These are phyloP conservation scores for Genyomyrus donnyi DNA, from an alignment of 2,113 vertebrate genomes.

Conservation along the genomic window DNA sequence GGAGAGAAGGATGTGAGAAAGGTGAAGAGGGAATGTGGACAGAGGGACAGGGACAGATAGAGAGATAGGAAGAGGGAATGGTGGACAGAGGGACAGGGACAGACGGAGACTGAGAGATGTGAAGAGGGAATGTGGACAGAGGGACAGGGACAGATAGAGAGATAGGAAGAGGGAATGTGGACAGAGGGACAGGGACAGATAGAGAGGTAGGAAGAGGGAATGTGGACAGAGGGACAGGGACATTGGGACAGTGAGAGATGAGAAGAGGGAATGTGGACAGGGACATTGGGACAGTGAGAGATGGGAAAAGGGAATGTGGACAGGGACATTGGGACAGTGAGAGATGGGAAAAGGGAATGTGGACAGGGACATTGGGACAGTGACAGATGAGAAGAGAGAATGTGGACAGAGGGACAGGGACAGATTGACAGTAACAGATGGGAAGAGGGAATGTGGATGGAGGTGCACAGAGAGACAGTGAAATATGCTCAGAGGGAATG, in stretches of 20 bases:
- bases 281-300: not conserved
- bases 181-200: not conserved
- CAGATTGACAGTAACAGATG: not conserved
- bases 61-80: not conserved
- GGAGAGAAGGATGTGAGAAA: not conserved
- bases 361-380: not conserved
- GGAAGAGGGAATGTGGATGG: not conserved
- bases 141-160: not conserved
- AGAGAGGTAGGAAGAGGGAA: not conserved
- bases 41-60: not conserved
- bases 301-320: not conserved
- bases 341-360: not conserved
- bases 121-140: not conserved
- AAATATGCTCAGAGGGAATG: not conserved
- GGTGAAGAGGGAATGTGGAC: not conserved
- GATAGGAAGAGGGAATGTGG: not conserved
- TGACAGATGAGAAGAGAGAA: not conserved
- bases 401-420: not conserved
- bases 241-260: not conserved
- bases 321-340: not conserved
- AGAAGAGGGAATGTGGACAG: not conserved
- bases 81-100: not conserved
- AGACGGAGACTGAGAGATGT: not conserved
- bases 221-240: not conserved
- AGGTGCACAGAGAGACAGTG: not conserved